Evolutionary conservation across 2,888 invertebrate species (phyloP), one percentile per base, ranked within the genome.

Genomic region (Criorhina ranunculi): DNA sequence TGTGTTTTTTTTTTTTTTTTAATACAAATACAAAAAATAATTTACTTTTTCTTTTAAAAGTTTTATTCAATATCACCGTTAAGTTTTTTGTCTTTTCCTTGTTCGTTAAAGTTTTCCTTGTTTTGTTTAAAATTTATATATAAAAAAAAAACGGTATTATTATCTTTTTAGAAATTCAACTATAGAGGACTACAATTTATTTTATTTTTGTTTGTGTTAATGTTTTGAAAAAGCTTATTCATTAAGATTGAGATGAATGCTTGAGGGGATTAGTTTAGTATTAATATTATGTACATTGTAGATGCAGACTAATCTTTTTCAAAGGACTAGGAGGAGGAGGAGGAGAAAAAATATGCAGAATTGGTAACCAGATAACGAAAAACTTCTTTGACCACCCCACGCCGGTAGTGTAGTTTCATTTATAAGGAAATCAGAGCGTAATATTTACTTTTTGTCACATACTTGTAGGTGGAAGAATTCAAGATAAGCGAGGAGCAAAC

Each of bases 11-110:
- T 19, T 8, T 40, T n/a, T 12, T 44, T 44, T 55, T 33, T 17
- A 57, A 53, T 53, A 49, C 24, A 51, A 40, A 76, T 66, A 60
- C 51, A 60, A 67, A 69, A 60, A 49, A 67, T 69, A 60, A 69
- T 35, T n/a, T 40, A 72, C 44, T 37, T 72, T n/a, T 49, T 15
- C 7, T 59, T 19, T 24, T 60, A 53, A 49, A 15, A 51, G 51
- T 51, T 66, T 66, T 62, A 29, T 67, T 69, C 42, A 59, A 60
- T 77, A 67, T 77, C 67, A 77, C 67, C 67, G 60, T 66, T 59
- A 59, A 62, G 62, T 53, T 40, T 66, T 67, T 31, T 19, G 46
- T 35, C 4, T 40, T 40, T 24, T 29, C 9, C 1, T 66, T 40
- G 0, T 44, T 15, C 33, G 33, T 33, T 51, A 15, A 40, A 35